Evolutionary conservation across 1,140 invertebrate genomes (phyloP).

Genomic region (Penaeus indicus): DNA sequence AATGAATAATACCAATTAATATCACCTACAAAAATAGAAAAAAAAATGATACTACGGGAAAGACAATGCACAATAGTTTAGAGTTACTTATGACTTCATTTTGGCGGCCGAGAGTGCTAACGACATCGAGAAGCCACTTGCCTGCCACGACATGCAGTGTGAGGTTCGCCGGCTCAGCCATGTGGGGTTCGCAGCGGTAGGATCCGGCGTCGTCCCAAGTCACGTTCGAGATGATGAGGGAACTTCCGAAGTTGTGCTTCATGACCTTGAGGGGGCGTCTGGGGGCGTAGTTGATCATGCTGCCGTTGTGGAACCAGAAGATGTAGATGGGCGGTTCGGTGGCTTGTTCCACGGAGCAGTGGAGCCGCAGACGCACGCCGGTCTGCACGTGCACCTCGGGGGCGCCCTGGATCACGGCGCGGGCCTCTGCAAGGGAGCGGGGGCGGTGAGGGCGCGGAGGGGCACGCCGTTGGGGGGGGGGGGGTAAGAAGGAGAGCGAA

Average conservation of each 20-base stretch:
- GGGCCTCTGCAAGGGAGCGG: slow-evolving; percentile 17
- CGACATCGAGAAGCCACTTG: neutral
- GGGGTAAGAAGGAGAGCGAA: too few relatives aligned
- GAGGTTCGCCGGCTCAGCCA: slow-evolving; percentile 28
- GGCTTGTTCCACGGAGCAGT: slow-evolving; percentile 26
- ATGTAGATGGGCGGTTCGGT: slow-evolving; percentile 37
- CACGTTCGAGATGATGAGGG: slow-evolving; percentile 31
- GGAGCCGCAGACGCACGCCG: neutral
- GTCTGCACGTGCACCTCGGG: slow-evolving; percentile 44
- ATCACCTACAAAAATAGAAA: too few relatives aligned
- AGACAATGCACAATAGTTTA: too few relatives aligned
- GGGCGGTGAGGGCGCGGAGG: too few relatives aligned
- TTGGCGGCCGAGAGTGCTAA: too few relatives aligned
- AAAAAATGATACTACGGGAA: too few relatives aligned
- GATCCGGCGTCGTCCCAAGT: slow-evolving; percentile 34
- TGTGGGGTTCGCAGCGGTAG: slow-evolving; percentile 36
- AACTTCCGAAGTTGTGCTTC: slow-evolving; percentile 4
- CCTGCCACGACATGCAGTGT: slow-evolving; percentile 29
- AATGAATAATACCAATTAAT: too few relatives aligned
- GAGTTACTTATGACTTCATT: too few relatives aligned
- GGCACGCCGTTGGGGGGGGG: too few relatives aligned
- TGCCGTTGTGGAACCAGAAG: slow-evolving; percentile 53
- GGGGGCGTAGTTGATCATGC: slow-evolving; percentile 42
- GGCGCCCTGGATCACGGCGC: slow-evolving; percentile 7
- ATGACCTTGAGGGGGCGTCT: slow-evolving; percentile 25